phyloP scores from a whole-genome alignment of 2,797 vertebrate species.

The Avahi laniger region DNA sequence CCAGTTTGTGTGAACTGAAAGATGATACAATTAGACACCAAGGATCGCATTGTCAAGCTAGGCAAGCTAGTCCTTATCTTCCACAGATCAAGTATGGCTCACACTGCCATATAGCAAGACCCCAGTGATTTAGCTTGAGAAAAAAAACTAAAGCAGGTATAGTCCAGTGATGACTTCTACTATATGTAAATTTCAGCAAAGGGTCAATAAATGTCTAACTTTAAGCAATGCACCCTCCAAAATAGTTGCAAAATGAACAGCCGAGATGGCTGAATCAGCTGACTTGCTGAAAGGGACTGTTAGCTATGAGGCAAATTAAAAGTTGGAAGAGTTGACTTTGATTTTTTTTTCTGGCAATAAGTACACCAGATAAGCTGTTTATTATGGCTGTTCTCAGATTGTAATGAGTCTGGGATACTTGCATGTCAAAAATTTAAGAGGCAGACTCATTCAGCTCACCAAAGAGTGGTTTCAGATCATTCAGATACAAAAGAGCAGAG shows the following conservation, averaged over 20 bases:
- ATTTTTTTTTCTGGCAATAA: slow-evolving; percentile 26
- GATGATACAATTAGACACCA: not conserved
- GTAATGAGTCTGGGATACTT: not conserved
- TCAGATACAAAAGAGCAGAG: not conserved
- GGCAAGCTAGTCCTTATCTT: not conserved
- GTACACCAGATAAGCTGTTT: not conserved
- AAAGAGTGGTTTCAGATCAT: not conserved
- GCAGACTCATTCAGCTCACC: not conserved
- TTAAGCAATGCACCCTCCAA: slow-evolving; percentile 4
- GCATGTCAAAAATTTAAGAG: slow-evolving; percentile 22
- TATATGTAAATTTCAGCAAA: not conserved
- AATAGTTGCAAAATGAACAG: slow-evolving; percentile 30
- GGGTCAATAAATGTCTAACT: not conserved
- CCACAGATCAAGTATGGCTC: not conserved
- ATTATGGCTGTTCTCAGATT: not conserved
- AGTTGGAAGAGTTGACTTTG: not conserved
- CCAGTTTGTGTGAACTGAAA: slow-evolving; percentile 17
- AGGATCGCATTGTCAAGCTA: not conserved
- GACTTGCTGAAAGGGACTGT: not conserved
- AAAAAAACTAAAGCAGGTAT: not conserved
- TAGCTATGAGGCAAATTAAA: not conserved
- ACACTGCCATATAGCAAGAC: not conserved
- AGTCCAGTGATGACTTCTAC: not conserved
- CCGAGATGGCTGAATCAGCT: not conserved
- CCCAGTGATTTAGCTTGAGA: not conserved